Conservation (phyloP, 2,888 invertebrate species). For the Melieria omissa region DNA sequence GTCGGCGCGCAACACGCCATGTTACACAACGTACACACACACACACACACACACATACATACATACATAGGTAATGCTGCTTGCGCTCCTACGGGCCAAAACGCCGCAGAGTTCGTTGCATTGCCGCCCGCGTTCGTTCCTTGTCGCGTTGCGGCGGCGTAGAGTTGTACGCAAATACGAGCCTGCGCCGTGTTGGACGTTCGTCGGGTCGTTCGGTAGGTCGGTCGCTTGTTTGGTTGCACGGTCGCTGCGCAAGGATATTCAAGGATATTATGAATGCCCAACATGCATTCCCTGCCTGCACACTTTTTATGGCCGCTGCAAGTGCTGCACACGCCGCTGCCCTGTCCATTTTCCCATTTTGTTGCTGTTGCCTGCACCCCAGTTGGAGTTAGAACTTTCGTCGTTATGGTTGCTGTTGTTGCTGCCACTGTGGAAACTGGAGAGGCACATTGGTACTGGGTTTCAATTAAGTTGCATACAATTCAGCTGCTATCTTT, state of each 20-base stretch:
- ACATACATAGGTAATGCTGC: background rate
- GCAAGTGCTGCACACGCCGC: slow-evolving; percentile 29
- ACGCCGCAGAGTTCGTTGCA: too few species aligned
- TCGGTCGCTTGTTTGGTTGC: too few species aligned
- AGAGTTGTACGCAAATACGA: too few species aligned
- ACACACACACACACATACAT: background rate
- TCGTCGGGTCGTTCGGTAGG: too few species aligned
- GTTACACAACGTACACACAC: slow-evolving; percentile 6
- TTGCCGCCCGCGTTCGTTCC: too few species aligned
- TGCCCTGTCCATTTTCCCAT: slow-evolving; percentile 26
- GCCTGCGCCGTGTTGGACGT: too few species aligned
- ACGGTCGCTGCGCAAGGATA: too few species aligned
- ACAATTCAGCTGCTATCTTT: background rate
- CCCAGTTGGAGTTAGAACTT: too few species aligned
- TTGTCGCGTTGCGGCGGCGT: too few species aligned
- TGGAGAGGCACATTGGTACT: slow-evolving; percentile 17
- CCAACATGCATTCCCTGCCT: slow-evolving; percentile 27
- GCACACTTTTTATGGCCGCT: slow-evolving; percentile 26
- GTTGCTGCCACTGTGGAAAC: slow-evolving; percentile 49
- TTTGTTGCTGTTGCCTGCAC: background rate
- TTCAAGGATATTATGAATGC: slow-evolving; percentile 5
- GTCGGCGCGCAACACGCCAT: too few species aligned
- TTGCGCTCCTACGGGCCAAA: too few species aligned
- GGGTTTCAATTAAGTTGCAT: background rate
- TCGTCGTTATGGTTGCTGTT: slow-evolving; percentile 41